phyloP scores from a whole-genome alignment of 2,888 invertebrate genomes.

The Hartigia nigra region DNA sequence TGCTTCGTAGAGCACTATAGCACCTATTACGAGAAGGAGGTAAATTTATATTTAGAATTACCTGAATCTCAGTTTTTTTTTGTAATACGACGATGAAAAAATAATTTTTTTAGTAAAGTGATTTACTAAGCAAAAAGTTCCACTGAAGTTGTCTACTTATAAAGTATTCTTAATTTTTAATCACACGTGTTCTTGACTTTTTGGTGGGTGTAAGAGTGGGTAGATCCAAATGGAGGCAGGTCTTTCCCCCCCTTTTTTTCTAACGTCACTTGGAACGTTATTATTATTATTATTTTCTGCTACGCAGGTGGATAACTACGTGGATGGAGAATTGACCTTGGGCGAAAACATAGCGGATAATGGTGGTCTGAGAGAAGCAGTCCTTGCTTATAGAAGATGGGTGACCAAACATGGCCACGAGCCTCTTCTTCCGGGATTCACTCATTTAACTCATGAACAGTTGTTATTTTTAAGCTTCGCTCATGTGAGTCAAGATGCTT shows the following conservation, averaged over 20 bases:
- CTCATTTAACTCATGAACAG: slow-evolving; percentile 77
- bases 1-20: slow-evolving; percentile 91
- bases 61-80: background rate
- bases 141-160: background rate
- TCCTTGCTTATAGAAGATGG: slow-evolving; percentile 75
- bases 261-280: background rate
- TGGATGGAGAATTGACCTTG: slow-evolving; percentile 80
- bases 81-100: background rate
- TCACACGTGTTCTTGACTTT: background rate
- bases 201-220: background rate
- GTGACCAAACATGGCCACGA: slow-evolving; percentile 72
- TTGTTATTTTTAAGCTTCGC: slow-evolving; percentile 85
- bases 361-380: slow-evolving; percentile 82
- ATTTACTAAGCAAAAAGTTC: background rate
- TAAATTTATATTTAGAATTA: slow-evolving; percentile 43
- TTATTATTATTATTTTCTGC: background rate
- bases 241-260: background rate
- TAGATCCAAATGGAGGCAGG: background rate
- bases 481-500: slow-evolving; percentile 72
- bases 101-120: background rate
- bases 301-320: slow-evolving; percentile 66
- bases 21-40: slow-evolving; percentile 73
- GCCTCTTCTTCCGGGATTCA: slow-evolving; percentile 78
- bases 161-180: background rate
- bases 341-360: slow-evolving; percentile 89